Evolutionary conservation across 2,797 vertebrate species (phyloP).

Genomic region (Neomorphus geoffroyi): DNA sequence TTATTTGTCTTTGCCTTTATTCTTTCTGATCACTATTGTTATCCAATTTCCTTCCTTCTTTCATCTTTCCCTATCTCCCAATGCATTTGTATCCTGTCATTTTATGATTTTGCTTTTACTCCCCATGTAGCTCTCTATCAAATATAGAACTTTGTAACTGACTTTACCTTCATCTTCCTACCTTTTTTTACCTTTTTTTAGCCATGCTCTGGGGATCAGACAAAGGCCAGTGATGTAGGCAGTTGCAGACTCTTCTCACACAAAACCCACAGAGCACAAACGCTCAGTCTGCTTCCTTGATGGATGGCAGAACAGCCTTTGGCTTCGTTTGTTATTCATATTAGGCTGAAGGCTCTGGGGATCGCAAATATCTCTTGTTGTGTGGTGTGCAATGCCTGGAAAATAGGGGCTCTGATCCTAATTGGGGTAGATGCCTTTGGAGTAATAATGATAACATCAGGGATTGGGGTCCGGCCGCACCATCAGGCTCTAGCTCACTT

Average conservation of each 20-base stretch:
- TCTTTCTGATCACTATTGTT: conserved; percentile 65
- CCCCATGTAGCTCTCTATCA: conserved; percentile 44
- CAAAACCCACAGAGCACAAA: background rate
- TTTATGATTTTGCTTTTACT: conserved; percentile 57
- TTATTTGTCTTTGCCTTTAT: conserved; percentile 65
- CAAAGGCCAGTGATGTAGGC: background rate
- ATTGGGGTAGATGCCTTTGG: background rate
- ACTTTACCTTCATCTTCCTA: conserved; percentile 62
- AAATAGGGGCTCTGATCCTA: background rate
- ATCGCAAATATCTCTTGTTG: background rate
- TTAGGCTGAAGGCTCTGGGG: background rate
- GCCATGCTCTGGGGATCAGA: background rate
- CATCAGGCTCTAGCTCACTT: background rate
- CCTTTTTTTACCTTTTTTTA: conserved; percentile 13
- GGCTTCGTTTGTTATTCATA: background rate
- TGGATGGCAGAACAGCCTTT: background rate
- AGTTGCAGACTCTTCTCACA: background rate
- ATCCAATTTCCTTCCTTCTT: conserved; percentile 68
- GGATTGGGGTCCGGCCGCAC: background rate
- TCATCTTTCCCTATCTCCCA: conserved; percentile 53
- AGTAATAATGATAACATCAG: background rate
- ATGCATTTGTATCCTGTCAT: conserved; percentile 38
- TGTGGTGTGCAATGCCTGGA: background rate
- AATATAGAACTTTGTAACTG: conserved; percentile 28
- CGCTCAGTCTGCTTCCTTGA: background rate